A percentile compares a stretch with the other conserved stretches of the same genome.
phyloP scores from a whole-genome alignment of 2,888 invertebrate species.

The Drosophila incognita region DNA sequence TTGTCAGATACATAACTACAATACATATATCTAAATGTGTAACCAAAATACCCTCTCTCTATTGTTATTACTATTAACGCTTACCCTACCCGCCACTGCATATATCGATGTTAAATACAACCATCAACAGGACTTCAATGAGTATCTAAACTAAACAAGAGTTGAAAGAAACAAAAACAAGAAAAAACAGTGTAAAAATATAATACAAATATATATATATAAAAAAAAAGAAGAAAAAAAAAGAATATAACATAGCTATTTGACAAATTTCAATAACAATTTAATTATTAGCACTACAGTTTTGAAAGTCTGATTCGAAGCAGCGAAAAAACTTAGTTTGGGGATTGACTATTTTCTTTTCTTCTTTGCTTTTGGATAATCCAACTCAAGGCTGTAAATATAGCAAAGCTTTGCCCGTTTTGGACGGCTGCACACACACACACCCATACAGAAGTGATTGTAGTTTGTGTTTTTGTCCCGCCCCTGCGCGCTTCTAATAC shows the following conservation, averaged over 20 bases:
- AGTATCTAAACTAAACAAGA: slow-evolving; percentile 84
- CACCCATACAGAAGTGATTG: slow-evolving; percentile 20
- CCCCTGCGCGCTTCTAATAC: slow-evolving; percentile 45
- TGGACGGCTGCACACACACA: slow-evolving; percentile 25
- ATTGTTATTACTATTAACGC: slow-evolving; percentile 77
- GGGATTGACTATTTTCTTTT: slow-evolving; percentile 1
- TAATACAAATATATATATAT: slow-evolving; percentile 14
- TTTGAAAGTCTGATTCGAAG: slow-evolving; percentile 14
- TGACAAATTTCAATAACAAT: slow-evolving; percentile 2
- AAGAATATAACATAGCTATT: slow-evolving; percentile 4
- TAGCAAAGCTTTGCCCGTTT: slow-evolving; percentile 43
- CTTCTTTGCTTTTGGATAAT: not conserved
- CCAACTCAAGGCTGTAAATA: slow-evolving; percentile 53
- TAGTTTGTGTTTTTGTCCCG: slow-evolving; percentile 53
- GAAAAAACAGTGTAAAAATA: slow-evolving; percentile 33
- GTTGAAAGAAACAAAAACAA: slow-evolving; percentile 17
- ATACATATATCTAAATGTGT: slow-evolving; percentile 73
- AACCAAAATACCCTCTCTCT: slow-evolving; percentile 81
- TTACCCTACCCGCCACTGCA: slow-evolving; percentile 82
- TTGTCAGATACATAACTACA: slow-evolving; percentile 17
- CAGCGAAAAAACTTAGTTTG: not conserved
- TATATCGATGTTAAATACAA: slow-evolving; percentile 76
- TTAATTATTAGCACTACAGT: slow-evolving; percentile 4
- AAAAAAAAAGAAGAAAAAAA: not conserved
- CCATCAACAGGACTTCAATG: slow-evolving; percentile 85